Base-by-base conservation (phyloP, 2,113 vertebrate genomes). In the Chaetura pelagica region DNA sequence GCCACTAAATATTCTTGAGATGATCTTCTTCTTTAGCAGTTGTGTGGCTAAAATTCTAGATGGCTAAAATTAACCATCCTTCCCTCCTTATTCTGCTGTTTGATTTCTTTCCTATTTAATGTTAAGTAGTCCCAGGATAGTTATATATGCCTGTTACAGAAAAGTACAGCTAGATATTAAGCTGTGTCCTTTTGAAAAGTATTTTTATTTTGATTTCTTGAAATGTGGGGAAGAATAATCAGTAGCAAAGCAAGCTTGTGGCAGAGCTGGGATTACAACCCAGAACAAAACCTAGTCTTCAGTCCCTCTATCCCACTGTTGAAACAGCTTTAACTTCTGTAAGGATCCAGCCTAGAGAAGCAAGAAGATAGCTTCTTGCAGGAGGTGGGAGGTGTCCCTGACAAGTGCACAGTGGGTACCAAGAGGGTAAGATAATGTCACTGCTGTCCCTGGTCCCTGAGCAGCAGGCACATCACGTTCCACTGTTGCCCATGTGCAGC, bases 371-470 rank as follows among this genome's bases (percentile, higher is more conserved):
- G 44, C 73, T 18, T 44, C 34, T 6, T 22, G 64, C 32, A 55
- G 46, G 48, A n/a, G 27, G 26, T 30, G 15, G 10, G 46, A 26
- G 19, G 24, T 12, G 9, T 15, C 24, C 1, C 24, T 27, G 71
- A 11, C 18, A 26, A 29, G 22, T 15, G 42, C 32, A 7, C n/a
- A 32, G 32, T 14, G n/a, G 24, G 16, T 20, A 12, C 32, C 12
- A 23, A 27, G 57, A 5, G 3, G 23, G 29, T 24, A 20, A 24
- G 18, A 24, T 52, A 14, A 13, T 30, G n/a, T 11, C 21, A 49
- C 15, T 15, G 7, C 38, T n/a, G 29, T 22, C 12, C 10, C 20
- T 0, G 1, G 29, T 22, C 12, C 10, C 20, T 0, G 1, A 44
- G 29, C 27, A 64, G 2, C 34, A 59, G 29, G 30, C 40, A 32